phyloP scores from a whole-genome alignment of 2,888 invertebrate species.

The Boloria selene region DNA sequence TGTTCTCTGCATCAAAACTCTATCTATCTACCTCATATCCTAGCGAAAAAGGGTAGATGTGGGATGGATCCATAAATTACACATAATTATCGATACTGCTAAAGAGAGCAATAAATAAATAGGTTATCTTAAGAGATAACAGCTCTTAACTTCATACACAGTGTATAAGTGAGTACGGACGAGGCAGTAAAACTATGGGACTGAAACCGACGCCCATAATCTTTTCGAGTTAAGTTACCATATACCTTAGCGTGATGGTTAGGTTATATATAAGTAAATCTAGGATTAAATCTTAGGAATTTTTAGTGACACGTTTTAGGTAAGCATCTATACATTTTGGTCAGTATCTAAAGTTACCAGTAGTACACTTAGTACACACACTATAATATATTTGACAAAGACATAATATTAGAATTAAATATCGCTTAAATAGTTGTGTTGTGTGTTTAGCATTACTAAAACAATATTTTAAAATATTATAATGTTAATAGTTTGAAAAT shows the following conservation, averaged over 20 bases:
- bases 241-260: conserved; percentile 8
- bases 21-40: neutral
- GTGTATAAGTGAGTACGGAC: conserved; percentile 41
- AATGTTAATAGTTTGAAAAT: no score
- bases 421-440: no score
- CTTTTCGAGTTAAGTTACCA: conserved; percentile 40
- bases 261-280: neutral
- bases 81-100: conserved; percentile 38
- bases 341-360: no score
- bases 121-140: conserved; percentile 46
- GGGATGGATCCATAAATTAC: conserved; percentile 34
- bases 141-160: conserved; percentile 33
- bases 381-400: no score
- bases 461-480: no score
- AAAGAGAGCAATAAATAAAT: conserved; percentile 41
- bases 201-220: conserved; percentile 52
- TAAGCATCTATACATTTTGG: neutral
- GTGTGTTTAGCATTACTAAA: no score
- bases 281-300: no score
- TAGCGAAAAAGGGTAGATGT: conserved; percentile 28
- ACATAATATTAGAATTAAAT: no score
- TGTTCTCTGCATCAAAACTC: no score
- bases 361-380: no score
- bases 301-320: no score
- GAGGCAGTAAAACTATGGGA: conserved; percentile 41